Base-by-base conservation (phyloP, 2,888 invertebrate genomes). In the Aphidoletes aphidimyza region DNA sequence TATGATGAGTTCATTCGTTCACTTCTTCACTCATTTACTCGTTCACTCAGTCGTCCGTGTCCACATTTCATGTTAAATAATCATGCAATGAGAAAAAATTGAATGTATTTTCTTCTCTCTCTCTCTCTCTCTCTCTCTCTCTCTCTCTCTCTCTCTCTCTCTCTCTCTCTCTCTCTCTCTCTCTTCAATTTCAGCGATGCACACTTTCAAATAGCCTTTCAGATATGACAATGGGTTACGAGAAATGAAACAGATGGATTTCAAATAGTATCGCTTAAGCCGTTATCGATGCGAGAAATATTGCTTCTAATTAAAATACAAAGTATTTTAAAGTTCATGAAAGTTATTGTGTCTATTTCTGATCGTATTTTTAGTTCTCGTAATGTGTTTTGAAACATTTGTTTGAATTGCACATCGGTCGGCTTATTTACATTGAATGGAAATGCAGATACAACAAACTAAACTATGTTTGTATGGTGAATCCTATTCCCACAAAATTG, bases 341-440 rank as follows among this genome's bases (percentile, higher is more conserved):
- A 69, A 69, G 69, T 69, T 22, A 22, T 8, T 54, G n/a, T 54
- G n/a, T 47, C 6, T 42, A 54, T 54, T n/a, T 54, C 54, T 54
- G 22, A 22, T 54, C 22, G 6, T 54, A 54, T 22, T 22, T 17
- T 47, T 5, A 2, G 6, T 54, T n/a, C 22, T 47, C 22, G n/a
- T 54, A 11, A n/a, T n/a, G n/a, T n/a, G n/a, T n/a, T 54, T 54
- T 22, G 54, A 22, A 54, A 54, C n/a, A n/a, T n/a, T n/a, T n/a
- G 3, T 54, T n/a, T 22, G 22, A n/a, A 22, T 54, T 47, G 6
- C 3, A 54, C 47, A 47, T n/a, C n/a, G n/a, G n/a, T n/a, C n/a
- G n/a, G n/a, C 47, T 17, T 17, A 47, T 11, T 47, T 47, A 47
- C 47, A 47, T 54, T 54, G 54, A 54, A 54, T 54, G 54, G 22